Evolutionary conservation across 2,113 vertebrate genomes (phyloP).

Genomic region (Saguinus midas): DNA sequence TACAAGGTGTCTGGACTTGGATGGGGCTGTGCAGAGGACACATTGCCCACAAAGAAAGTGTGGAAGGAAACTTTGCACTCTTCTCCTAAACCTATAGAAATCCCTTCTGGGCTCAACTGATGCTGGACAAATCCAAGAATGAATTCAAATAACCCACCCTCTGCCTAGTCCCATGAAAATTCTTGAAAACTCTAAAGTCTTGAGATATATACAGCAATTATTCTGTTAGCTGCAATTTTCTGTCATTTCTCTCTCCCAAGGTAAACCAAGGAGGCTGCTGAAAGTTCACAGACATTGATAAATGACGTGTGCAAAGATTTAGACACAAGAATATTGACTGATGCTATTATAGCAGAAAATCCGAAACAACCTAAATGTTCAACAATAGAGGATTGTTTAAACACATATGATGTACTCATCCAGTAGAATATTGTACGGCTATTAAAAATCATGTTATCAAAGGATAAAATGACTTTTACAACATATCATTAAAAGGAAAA

Average conservation of each 20-base stretch:
- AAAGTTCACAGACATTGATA: neutral
- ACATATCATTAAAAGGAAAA: neutral
- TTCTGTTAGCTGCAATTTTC: neutral
- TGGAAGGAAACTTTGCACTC: neutral
- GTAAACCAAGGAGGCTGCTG: neutral
- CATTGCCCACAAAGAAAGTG: neutral
- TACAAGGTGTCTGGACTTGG: neutral
- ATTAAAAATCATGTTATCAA: neutral
- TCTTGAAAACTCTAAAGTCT: slow-evolving; percentile 31
- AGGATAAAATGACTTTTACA: neutral
- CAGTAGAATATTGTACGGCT: neutral
- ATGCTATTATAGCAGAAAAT: neutral
- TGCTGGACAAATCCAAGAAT: neutral
- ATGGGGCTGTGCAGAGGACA: neutral
- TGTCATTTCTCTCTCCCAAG: slow-evolving; percentile 5
- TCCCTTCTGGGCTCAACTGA: neutral
- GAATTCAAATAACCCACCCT: neutral
- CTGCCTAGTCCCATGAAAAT: neutral
- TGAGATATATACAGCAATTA: neutral
- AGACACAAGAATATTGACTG: neutral
- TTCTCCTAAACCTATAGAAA: neutral
- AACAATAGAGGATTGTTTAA: neutral
- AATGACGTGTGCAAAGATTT: slow-evolving; percentile 14
- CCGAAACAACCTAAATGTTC: neutral
- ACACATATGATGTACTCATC: neutral